These are phyloP conservation scores for Balanococcus diminutus DNA, from an alignment of 2,888 invertebrate genomes.

Conservation along the genomic window DNA sequence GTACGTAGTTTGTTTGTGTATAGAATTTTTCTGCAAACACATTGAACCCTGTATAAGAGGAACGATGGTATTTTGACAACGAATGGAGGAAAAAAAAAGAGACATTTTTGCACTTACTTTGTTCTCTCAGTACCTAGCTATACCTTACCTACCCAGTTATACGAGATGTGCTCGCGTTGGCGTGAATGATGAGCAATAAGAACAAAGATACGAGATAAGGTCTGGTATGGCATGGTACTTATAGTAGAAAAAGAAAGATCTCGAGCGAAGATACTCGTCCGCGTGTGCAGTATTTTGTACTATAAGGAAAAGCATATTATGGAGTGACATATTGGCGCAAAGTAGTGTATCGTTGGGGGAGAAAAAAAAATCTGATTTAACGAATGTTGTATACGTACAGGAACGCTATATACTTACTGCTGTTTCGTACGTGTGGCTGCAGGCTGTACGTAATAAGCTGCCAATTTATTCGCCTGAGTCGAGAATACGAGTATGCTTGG, in stretches of 20 bases:
- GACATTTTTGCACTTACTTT: too few species aligned
- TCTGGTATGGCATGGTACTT: too few species aligned
- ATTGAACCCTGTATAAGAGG: too few species aligned
- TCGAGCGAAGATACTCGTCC: background rate
- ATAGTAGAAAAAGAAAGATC: background rate
- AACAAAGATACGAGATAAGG: background rate
- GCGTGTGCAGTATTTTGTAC: too few species aligned
- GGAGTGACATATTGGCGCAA: background rate
- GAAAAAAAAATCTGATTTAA: slow-evolving; percentile 3
- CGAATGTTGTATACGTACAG: background rate
- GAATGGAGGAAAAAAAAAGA: too few species aligned
- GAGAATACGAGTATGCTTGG: background rate
- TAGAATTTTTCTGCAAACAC: too few species aligned
- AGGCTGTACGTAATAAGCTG: slow-evolving; percentile 27
- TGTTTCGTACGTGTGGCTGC: background rate
- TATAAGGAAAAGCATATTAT: background rate
- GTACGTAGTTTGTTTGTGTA: too few species aligned
- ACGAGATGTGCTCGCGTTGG: background rate
- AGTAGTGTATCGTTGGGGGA: background rate
- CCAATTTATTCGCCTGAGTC: slow-evolving; percentile 14
- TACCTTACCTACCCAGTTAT: too few species aligned
- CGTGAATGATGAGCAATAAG: background rate
- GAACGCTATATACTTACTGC: background rate
- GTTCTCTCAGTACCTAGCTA: too few species aligned
- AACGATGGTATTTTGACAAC: too few species aligned